These are phyloP conservation scores for Scyliorhinus canicula DNA, from an alignment of 2,797 vertebrate genomes.

Conservation along the genomic window DNA sequence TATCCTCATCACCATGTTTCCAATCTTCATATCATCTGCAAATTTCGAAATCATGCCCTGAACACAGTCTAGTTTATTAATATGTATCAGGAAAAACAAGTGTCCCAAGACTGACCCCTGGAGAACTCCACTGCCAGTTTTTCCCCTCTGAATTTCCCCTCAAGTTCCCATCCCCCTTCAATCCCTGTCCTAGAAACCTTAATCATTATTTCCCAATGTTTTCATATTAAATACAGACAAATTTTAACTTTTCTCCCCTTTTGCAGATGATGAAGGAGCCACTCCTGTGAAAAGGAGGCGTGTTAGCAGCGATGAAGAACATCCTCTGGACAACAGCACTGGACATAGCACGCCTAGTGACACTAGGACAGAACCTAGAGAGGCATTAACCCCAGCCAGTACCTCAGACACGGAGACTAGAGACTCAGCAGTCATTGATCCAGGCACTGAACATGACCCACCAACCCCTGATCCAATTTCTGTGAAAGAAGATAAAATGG, in stretches of 20 bases:
- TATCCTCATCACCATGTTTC: too few species aligned
- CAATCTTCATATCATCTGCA: too few species aligned
- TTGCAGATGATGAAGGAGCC: slow-evolving; percentile 82
- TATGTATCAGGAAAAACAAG: not conserved
- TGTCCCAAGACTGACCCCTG: too few species aligned
- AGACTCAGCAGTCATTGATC: slow-evolving; percentile 94
- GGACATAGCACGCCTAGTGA: slow-evolving; percentile 47
- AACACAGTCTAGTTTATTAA: not conserved
- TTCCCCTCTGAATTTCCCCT: too few species aligned
- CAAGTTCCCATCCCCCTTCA: too few species aligned
- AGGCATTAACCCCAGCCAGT: slow-evolving; percentile 82
- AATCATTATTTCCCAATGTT: not conserved
- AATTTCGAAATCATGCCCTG: too few species aligned
- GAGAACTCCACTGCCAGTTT: too few species aligned
- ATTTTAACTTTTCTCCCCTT: slow-evolving; percentile 36
- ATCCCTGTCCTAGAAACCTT: not conserved
- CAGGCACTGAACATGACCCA: slow-evolving; percentile 90
- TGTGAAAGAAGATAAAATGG: slow-evolving; percentile 82
- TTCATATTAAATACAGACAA: not conserved
- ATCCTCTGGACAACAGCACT: slow-evolving; percentile 58
- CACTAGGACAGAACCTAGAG: slow-evolving; percentile 71
- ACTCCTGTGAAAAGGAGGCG: slow-evolving; percentile 86
- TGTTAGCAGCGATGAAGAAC: slow-evolving; percentile 81
- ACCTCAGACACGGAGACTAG: slow-evolving; percentile 91
- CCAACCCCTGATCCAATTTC: slow-evolving; percentile 76